These are phyloP conservation scores for Drosophila tropicalis DNA, from an alignment of 1,140 invertebrate genomes.

Conservation along the genomic window DNA sequence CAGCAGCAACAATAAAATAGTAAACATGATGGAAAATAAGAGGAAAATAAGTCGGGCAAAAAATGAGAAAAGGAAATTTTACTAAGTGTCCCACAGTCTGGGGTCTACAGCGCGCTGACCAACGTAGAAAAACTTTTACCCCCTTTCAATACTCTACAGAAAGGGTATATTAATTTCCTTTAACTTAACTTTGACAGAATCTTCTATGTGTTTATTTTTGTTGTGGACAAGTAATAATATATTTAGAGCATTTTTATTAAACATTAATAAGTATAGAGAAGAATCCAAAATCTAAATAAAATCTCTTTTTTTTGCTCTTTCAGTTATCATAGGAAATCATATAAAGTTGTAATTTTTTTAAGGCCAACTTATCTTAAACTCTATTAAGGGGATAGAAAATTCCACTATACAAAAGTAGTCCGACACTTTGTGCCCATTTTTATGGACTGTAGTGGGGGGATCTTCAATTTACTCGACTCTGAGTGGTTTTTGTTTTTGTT, in stretches of 20 bases:
- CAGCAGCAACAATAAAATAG: slow-evolving; percentile 63
- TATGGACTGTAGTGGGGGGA: slow-evolving; percentile 12
- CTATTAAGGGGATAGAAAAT: background rate
- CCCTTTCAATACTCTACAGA: background rate
- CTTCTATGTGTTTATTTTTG: too few species aligned
- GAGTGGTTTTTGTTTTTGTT: slow-evolving; percentile 76
- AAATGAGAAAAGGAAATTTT: slow-evolving; percentile 58
- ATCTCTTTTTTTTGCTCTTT: too few species aligned
- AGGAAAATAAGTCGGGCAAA: slow-evolving; percentile 57
- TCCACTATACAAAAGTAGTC: background rate
- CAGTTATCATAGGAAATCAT: too few species aligned
- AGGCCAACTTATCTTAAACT: background rate
- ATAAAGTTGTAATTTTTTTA: too few species aligned
- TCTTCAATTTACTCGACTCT: slow-evolving; percentile 72
- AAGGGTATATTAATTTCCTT: background rate
- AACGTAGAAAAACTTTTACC: slow-evolving; percentile 34
- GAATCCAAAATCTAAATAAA: too few species aligned
- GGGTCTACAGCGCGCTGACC: slow-evolving; percentile 34
- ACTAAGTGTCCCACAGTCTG: slow-evolving; percentile 52
- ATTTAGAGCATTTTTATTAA: too few species aligned
- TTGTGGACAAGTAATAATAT: too few species aligned
- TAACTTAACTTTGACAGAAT: too few species aligned
- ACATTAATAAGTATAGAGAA: too few species aligned
- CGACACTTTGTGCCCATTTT: background rate
- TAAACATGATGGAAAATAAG: slow-evolving; percentile 59